Conservation (phyloP, 2,113 vertebrate species). For the Amphiprion ocellaris region DNA sequence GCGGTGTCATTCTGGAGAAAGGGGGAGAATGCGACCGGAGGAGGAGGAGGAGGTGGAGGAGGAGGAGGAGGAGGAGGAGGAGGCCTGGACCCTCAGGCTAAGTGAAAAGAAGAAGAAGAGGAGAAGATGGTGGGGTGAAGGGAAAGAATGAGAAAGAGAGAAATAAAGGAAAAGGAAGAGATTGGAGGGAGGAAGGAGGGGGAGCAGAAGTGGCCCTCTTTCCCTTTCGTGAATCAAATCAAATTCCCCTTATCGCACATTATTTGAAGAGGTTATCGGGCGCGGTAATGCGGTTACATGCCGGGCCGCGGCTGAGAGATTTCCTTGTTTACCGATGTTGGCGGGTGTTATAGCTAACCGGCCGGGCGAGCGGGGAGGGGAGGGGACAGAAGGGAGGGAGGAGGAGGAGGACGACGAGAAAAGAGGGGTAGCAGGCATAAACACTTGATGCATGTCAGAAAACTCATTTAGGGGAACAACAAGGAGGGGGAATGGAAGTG, state of each 20-base stretch:
- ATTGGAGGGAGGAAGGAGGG: conserved; percentile 21
- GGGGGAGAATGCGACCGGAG: conserved; percentile 30
- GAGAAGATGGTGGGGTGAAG: conserved; percentile 26
- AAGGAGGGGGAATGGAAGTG: conserved; percentile 53
- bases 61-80: conserved; percentile 16
- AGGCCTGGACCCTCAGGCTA: conserved; percentile 57
- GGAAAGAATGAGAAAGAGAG: conserved; percentile 26
- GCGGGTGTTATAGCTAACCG: conserved; percentile 89
- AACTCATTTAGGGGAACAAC: conserved; percentile 91
- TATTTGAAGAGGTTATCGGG: conserved; percentile 99
- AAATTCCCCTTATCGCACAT: conserved; percentile 98
- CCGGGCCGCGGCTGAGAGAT: conserved; percentile 90
- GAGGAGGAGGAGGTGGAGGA: conserved; percentile 7
- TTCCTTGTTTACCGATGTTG: conserved; percentile 98
- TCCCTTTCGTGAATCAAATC: conserved; percentile 92
- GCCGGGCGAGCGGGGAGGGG: conserved; percentile 47
- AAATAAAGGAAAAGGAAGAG: conserved; percentile 68
- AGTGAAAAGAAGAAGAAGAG: conserved; percentile 58
- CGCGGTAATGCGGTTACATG: conserved; percentile 95
- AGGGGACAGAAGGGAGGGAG: conserved; percentile 25
- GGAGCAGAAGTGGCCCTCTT: conserved; percentile 71
- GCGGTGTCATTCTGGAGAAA: conserved; percentile 75
- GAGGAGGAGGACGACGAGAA: conserved; percentile 38
- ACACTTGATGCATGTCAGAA: conserved; percentile 90
- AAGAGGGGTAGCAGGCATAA: conserved; percentile 84